phyloP scores from a whole-genome alignment of 1,140 invertebrate species.

The Agrypnia vestita region DNA sequence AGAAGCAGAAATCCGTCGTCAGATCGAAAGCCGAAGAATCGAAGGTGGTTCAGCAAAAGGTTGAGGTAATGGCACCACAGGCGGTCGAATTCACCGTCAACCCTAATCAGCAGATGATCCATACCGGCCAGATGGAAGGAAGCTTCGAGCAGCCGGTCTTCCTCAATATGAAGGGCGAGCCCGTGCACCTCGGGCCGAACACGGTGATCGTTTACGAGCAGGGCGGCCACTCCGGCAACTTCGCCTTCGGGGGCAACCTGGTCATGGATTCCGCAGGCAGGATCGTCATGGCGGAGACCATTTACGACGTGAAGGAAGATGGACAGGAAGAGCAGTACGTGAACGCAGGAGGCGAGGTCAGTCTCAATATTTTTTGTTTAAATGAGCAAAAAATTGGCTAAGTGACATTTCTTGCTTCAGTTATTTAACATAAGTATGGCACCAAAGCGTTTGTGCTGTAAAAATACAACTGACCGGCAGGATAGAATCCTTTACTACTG shows the following conservation, averaged over 20 bases:
- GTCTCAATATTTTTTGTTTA: not conserved
- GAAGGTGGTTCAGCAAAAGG: constrained; percentile 64
- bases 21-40: constrained; percentile 63
- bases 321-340: constrained; percentile 62
- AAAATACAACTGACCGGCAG: no score
- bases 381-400: no score
- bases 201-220: constrained; percentile 72
- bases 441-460: no score
- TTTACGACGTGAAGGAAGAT: constrained; percentile 71
- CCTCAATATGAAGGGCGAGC: constrained; percentile 62
- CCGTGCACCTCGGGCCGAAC: constrained; percentile 69
- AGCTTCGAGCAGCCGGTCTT: constrained; percentile 65
- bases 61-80: constrained; percentile 61
- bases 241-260: constrained; percentile 70
- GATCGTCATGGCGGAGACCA: constrained; percentile 71
- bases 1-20: constrained; percentile 50
- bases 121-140: constrained; percentile 65
- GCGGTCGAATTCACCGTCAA: constrained; percentile 69
- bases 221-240: constrained; percentile 62
- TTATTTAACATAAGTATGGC: no score
- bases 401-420: no score
- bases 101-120: constrained; percentile 69
- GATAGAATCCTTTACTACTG: no score
- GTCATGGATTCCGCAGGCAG: constrained; percentile 69
- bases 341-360: constrained; percentile 41